Base-by-base conservation (phyloP, 2,113 vertebrate species). In the Gopherus evgoodei region DNA sequence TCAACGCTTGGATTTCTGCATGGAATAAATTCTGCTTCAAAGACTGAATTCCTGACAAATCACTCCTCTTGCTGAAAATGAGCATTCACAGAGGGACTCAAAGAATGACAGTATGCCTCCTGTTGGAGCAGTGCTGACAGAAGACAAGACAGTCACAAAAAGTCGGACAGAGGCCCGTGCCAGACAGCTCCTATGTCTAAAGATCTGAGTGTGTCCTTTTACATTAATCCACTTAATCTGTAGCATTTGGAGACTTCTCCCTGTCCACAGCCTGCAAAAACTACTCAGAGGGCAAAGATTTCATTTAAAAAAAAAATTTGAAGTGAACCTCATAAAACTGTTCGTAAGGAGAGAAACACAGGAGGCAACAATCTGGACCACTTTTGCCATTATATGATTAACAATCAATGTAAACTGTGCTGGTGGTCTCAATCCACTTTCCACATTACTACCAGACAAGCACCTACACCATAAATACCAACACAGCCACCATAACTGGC, bases 1-100 rank as follows among this genome's bases (percentile, higher is more conserved):
- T 35, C 44, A 87, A 50, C 53, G 78, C 24, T 80, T 83, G 69
- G 65, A 69, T 69, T 57, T 57, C 56, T 57, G 11, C 35, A 21
- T 65, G 84, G 44, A 54, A 72, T 1, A 12, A 49, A 50, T 31
- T 13, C 7, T 0, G 49, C 42, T 22, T 14, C 56, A 57, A 27
- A 27, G 24, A 27, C 56, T 57, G 56, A 57, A 57, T 57, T 27
- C 31, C 19, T 1, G 0, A 38, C 25, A 79, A 90, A 82, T 56
- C 27, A 0, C 3, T 35, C 52, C 11, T 0, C 8, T 82, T 50
- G 21, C 31, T 54, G 72, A 1, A 3, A n/a, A 17, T 31, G 1
- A 78, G 59, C 27, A 83, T 54, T 25, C 21, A 25, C 2, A 25
- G n/a, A 4, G 7, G 49, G 49, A 75, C 31, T 21, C 56, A 25